phyloP scores from a whole-genome alignment of 1,140 invertebrate species.

The Tetragonula clypearis region DNA sequence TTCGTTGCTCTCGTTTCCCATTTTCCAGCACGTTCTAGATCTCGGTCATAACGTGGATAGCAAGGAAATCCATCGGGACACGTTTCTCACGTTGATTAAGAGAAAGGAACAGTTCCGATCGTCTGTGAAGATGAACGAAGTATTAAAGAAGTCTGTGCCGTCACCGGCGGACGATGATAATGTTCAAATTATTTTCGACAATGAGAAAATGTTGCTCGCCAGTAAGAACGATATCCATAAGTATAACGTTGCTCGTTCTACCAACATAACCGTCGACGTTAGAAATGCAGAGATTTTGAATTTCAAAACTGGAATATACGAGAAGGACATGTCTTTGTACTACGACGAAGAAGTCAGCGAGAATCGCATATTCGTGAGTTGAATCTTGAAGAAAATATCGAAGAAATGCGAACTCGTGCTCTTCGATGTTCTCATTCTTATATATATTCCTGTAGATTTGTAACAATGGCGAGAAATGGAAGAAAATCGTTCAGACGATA shows the following conservation, averaged over 20 bases:
- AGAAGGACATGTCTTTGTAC: conserved; percentile 63
- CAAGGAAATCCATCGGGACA: conserved; percentile 54
- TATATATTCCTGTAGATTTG: conserved; percentile 46
- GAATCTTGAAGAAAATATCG: background rate
- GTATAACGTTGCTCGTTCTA: conserved; percentile 6
- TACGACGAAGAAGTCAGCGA: conserved; percentile 58
- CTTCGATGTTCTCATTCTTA: background rate
- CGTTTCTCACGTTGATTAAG: conserved; percentile 52
- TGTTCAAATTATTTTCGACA: conserved; percentile 42
- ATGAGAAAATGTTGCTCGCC: conserved; percentile 35
- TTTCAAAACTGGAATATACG: conserved; percentile 64
- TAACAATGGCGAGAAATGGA: conserved; percentile 27
- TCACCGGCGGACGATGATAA: background rate
- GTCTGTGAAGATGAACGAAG: background rate
- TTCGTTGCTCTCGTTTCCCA: background rate
- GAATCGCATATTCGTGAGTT: conserved; percentile 71
- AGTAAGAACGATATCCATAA: conserved; percentile 44
- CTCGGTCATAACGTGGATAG: conserved; percentile 59
- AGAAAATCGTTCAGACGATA: conserved; percentile 67
- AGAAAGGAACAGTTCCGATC: background rate
- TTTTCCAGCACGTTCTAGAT: conserved; percentile 62
- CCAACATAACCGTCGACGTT: conserved; percentile 22
- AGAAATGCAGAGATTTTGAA: conserved; percentile 25
- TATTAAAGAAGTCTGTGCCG: background rate
- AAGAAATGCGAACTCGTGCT: background rate